Evolutionary conservation across 2,113 vertebrate genomes (phyloP).

Genomic region (Brienomyrus brachyistius): DNA sequence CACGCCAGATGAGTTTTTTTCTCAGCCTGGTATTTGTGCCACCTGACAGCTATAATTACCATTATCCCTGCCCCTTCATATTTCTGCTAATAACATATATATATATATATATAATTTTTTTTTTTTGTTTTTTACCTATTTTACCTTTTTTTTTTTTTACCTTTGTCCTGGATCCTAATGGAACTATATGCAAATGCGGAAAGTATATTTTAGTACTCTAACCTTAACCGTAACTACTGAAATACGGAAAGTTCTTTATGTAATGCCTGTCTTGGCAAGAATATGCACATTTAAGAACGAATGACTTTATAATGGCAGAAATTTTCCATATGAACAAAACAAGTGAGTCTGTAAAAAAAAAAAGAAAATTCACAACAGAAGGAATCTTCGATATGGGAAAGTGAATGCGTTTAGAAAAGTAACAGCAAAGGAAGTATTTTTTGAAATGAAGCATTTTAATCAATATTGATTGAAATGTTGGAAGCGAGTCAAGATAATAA

Average conservation of each 20-base stretch:
- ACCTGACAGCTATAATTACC: neutral
- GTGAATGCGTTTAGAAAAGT: neutral
- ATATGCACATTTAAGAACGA: neutral
- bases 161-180: neutral
- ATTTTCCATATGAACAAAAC: neutral
- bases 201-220: neutral
- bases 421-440: neutral
- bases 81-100: neutral
- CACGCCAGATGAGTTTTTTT: neutral
- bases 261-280: neutral
- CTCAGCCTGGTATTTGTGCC: neutral
- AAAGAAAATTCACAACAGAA: neutral
- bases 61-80: neutral
- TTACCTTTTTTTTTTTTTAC: neutral
- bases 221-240: neutral
- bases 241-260: neutral
- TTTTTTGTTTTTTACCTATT: neutral
- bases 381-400: neutral
- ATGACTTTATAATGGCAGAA: neutral
- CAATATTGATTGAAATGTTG: neutral
- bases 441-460: neutral
- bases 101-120: neutral
- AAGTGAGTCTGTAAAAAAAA: neutral
- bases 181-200: neutral
- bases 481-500: neutral